Conservation (phyloP, 2,888 invertebrate species). For the Dorcus parallelipipedus region DNA sequence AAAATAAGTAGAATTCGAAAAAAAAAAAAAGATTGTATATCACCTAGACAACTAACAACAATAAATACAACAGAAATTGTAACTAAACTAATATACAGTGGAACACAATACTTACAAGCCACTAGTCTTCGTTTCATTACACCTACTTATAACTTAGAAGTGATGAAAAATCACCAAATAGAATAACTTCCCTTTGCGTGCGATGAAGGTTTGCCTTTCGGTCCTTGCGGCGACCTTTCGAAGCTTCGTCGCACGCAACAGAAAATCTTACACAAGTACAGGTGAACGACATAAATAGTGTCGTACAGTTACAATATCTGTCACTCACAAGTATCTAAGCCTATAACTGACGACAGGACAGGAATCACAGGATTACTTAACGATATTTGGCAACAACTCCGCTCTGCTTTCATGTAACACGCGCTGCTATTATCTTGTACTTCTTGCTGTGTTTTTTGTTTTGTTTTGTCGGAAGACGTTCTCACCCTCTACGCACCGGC, state of each 20-base stretch:
- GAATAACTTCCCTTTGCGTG: constrained; percentile 23
- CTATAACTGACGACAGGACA: not conserved
- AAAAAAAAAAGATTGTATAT: constrained; percentile 2
- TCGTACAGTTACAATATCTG: constrained; percentile 1
- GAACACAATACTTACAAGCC: constrained; percentile 26
- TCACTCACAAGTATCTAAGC: constrained; percentile 4
- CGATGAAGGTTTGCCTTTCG: constrained; percentile 15
- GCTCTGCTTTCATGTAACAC: constrained; percentile 3
- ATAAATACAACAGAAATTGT: constrained; percentile 27
- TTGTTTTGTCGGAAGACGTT: not conserved
- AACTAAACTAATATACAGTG: constrained; percentile 19
- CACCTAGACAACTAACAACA: constrained; percentile 26
- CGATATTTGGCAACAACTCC: constrained; percentile 14
- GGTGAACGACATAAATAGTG: not conserved
- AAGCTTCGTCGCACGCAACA: constrained; percentile 24
- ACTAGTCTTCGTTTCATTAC: constrained; percentile 16
- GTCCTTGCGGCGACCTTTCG: not conserved
- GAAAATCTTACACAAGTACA: constrained; percentile 11
- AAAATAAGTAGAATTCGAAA: constrained; percentile 1
- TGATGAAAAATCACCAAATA: constrained; percentile 26
- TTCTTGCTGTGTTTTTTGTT: not conserved
- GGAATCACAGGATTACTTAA: constrained; percentile 11
- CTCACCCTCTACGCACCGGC: not conserved
- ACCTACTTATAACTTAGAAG: constrained; percentile 19
- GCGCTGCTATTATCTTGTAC: not conserved